A percentile compares a stretch with the other conserved stretches of the same genome.
phyloP scores from a whole-genome alignment of 2,888 invertebrate genomes.

The Girardia tigrina region DNA sequence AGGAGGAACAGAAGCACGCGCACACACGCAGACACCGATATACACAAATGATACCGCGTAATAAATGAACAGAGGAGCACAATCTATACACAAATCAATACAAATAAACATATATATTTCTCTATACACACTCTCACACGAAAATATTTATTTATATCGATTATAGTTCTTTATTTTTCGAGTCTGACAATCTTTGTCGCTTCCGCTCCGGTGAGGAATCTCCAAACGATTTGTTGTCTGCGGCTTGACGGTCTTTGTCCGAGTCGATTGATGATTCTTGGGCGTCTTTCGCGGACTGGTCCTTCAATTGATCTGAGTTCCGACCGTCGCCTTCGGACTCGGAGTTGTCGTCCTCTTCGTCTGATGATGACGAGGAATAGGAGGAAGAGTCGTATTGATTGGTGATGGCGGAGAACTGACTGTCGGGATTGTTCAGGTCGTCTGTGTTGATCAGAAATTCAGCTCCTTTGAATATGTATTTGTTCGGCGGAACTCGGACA shows the following conservation, averaged over 20 bases:
- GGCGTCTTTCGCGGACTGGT: background rate
- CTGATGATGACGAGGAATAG: background rate
- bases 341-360: background rate
- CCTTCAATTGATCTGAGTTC: background rate
- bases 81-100: no score
- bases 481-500: slow-evolving; percentile 28
- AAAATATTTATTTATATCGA: no score
- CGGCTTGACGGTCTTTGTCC: no score
- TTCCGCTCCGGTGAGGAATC: background rate
- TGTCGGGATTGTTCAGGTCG: background rate
- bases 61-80: no score
- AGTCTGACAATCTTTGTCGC: slow-evolving; percentile 6
- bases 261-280: no score
- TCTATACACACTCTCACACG: no score
- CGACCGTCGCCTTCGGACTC: background rate
- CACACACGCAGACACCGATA: no score
- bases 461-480: slow-evolving; percentile 28
- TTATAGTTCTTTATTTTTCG: background rate
- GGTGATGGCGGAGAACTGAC: background rate
- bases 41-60: no score
- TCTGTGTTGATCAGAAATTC: slow-evolving; percentile 1
- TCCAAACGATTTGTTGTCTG: background rate
- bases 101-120: no score
- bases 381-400: background rate
- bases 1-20: no score